Evolutionary conservation across 2,797 vertebrate genomes (phyloP).

Genomic region (Xyrichtys novacula): DNA sequence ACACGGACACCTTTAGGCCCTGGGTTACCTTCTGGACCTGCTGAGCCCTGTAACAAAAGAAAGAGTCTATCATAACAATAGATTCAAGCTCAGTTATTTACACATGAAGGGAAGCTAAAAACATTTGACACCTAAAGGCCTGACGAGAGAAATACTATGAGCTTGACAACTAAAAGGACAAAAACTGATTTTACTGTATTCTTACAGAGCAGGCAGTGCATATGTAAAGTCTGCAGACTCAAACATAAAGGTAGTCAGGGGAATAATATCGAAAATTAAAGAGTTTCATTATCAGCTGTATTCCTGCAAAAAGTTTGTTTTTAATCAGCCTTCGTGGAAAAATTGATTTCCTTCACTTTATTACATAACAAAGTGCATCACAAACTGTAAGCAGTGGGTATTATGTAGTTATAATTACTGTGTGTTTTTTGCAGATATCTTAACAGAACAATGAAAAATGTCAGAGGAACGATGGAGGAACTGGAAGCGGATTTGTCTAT

Average conservation of each 20-base stretch:
- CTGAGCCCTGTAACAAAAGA: slow-evolving; percentile 88
- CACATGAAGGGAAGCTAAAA: slow-evolving; percentile 3
- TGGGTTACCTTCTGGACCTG: slow-evolving; percentile 93
- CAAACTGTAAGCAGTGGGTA: slow-evolving; percentile 9
- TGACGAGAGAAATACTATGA: slow-evolving; percentile 9
- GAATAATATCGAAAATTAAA: not conserved
- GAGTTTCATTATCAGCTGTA: not conserved
- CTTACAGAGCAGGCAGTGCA: not conserved
- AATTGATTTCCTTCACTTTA: not conserved
- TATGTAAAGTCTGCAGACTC: not conserved
- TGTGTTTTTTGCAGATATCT: slow-evolving; percentile 42
- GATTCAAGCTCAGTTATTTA: slow-evolving; percentile 14
- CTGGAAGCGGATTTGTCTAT: slow-evolving; percentile 72
- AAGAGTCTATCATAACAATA: slow-evolving; percentile 27
- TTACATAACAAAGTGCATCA: not conserved
- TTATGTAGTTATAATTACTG: slow-evolving; percentile 13
- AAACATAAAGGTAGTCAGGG: slow-evolving; percentile 3
- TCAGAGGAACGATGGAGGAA: slow-evolving; percentile 46
- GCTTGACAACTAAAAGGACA: slow-evolving; percentile 10
- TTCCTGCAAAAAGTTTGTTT: not conserved
- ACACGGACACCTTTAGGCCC: slow-evolving; percentile 95
- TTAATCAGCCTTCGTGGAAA: not conserved
- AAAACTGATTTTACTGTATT: slow-evolving; percentile 5
- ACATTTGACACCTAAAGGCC: not conserved
- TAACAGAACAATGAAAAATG: slow-evolving; percentile 3